These are phyloP conservation scores for Andrena bucephala DNA, from an alignment of 2,888 invertebrate genomes.

Conservation along the genomic window DNA sequence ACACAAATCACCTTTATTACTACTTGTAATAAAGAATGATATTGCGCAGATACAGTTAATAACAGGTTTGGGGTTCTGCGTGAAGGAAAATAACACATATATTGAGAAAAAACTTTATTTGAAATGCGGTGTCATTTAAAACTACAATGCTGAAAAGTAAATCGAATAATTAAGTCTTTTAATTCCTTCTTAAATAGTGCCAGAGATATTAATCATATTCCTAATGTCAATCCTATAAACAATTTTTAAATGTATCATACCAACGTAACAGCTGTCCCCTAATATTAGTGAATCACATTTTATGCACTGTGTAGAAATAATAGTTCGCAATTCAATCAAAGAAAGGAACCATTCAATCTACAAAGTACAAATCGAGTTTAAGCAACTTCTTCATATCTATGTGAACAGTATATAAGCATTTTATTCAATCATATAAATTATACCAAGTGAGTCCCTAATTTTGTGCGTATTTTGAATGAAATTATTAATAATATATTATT, in stretches of 20 bases:
- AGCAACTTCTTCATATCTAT: too few relatives aligned
- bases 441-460: background rate
- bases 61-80: background rate
- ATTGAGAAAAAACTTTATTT: too few relatives aligned
- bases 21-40: too few relatives aligned
- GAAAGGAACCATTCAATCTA: background rate
- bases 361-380: too few relatives aligned
- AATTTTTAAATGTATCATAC: too few relatives aligned
- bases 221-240: background rate
- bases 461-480: slow-evolving; percentile 1
- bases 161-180: slow-evolving; percentile 9
- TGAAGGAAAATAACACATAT: background rate
- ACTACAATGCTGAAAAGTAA: slow-evolving; percentile 44
- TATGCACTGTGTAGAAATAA: background rate
- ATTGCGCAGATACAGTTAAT: too few relatives aligned
- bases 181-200: background rate
- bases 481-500: background rate
- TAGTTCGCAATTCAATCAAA: background rate
- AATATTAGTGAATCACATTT: too few relatives aligned
- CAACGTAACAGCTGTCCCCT: too few relatives aligned
- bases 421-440: background rate
- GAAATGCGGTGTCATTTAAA: background rate
- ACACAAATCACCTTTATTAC: too few relatives aligned
- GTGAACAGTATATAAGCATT: background rate
- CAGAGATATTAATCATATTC: background rate